Conservation (phyloP, 2,113 vertebrate species). For the Spilogale gracilis region DNA sequence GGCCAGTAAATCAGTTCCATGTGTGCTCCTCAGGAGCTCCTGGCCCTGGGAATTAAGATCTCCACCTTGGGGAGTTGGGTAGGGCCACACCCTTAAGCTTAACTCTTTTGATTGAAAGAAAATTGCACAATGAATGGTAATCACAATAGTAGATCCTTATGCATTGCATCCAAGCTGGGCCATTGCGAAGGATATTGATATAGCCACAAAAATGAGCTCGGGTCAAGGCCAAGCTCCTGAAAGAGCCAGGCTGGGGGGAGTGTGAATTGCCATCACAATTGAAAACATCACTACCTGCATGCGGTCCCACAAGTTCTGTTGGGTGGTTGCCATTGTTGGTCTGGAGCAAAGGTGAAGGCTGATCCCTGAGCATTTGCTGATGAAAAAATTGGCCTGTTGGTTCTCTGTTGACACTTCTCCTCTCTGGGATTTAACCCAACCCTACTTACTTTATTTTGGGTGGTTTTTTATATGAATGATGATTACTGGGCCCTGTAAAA, state of each 20-base stretch:
- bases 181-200: conserved; percentile 62
- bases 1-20: conserved; percentile 73
- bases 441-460: background rate
- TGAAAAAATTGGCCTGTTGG: background rate
- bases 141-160: conserved; percentile 59
- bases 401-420: background rate
- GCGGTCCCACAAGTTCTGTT: background rate
- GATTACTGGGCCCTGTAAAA: background rate
- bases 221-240: conserved; percentile 55
- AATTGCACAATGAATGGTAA: conserved; percentile 79
- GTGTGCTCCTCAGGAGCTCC: conserved; percentile 45
- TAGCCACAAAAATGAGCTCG: conserved; percentile 70
- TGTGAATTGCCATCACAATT: background rate
- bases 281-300: background rate
- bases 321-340: fast-evolving
- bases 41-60: conserved; percentile 55
- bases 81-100: conserved; percentile 66
- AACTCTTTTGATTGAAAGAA: conserved; percentile 73
- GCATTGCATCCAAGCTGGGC: conserved; percentile 54
- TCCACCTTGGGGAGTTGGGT: background rate
- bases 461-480: background rate
- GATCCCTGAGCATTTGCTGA: background rate
- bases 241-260: background rate
- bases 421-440: background rate
- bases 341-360: background rate